phyloP scores from a whole-genome alignment of 2,888 invertebrate genomes.

The Epirrhoe tristata region DNA sequence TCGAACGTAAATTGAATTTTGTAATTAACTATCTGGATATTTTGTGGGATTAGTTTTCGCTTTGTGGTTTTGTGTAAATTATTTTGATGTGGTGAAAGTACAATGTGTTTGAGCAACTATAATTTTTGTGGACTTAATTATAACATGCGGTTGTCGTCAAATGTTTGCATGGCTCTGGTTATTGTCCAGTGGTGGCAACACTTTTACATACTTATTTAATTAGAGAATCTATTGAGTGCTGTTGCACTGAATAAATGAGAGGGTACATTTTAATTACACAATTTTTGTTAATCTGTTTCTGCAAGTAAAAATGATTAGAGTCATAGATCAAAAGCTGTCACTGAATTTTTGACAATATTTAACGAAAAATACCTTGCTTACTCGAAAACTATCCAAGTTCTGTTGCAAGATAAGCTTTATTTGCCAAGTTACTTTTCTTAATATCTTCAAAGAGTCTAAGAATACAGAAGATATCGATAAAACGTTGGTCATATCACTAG shows the following conservation, averaged over 20 bases:
- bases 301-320: background rate
- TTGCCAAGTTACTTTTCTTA: background rate
- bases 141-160: constrained; percentile 19
- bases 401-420: no score
- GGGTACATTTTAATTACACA: background rate
- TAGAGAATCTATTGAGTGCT: background rate
- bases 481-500: constrained; percentile 42
- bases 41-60: constrained; percentile 40
- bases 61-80: constrained; percentile 36
- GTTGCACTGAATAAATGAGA: background rate
- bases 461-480: background rate
- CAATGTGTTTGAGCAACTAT: constrained; percentile 17
- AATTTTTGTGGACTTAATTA: constrained; percentile 19
- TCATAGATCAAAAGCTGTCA: no score
- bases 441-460: background rate
- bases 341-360: no score
- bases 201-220: background rate
- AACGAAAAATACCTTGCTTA: no score
- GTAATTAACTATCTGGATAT: constrained; percentile 45
- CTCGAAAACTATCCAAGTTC: no score
- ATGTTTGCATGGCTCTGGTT: constrained; percentile 4
- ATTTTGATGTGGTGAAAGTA: constrained; percentile 23
- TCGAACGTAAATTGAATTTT: constrained; percentile 51
- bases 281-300: background rate
- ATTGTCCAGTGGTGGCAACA: background rate